Percentiles rank a stretch among this genome's conserved stretches.
Conservation (phyloP, 2,113 vertebrate species). For the Ifrita kowaldi region DNA sequence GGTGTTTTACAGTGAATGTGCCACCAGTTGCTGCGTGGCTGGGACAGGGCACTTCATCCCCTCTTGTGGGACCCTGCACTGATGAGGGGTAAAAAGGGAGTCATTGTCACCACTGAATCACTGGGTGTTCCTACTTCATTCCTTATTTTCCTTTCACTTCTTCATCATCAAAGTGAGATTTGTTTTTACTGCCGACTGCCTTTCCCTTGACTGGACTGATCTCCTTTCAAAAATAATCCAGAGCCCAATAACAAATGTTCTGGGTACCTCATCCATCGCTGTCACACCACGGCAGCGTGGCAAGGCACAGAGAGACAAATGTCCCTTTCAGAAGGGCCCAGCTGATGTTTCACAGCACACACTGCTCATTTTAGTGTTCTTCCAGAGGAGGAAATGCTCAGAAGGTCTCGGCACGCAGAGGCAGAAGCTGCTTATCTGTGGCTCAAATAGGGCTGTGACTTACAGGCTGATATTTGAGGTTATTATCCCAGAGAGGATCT, state of each 20-base stretch:
- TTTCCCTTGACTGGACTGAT: slow-evolving; percentile 3
- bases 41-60: background rate
- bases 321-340: background rate
- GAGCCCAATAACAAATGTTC: background rate
- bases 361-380: background rate
- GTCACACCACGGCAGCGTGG: background rate
- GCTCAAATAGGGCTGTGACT: background rate
- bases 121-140: background rate
- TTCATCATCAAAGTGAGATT: slow-evolving; percentile 4
- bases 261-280: background rate
- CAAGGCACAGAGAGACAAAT: background rate
- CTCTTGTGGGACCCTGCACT: background rate
- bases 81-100: background rate
- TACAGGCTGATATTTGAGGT: background rate
- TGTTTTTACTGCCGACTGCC: background rate
- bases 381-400: background rate
- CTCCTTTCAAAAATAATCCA: background rate
- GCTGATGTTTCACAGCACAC: background rate
- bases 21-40: background rate
- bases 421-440: background rate
- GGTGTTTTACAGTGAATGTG: background rate
- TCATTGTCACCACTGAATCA: background rate
- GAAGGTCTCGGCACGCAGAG: background rate
- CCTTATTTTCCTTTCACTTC: background rate
- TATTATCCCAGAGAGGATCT: background rate